These are phyloP conservation scores for Parazoanthus swiftii DNA, from an alignment of 92 coral and sea anemone species.

Conservation along the genomic window DNA sequence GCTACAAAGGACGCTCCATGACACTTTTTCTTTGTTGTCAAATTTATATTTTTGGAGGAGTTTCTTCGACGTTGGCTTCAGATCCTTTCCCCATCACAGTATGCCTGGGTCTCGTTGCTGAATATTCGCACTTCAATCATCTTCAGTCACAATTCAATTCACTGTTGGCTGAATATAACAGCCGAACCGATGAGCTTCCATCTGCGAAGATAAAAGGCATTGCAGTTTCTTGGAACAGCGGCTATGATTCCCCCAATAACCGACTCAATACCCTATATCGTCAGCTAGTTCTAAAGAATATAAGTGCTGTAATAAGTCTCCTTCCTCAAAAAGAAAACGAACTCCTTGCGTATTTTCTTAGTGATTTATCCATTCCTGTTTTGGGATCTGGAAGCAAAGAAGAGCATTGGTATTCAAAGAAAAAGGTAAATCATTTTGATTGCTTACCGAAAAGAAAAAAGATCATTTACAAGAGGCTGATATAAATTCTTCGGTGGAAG, in stretches of 20 bases:
- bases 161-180: conserved; percentile 22
- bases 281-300: conserved; percentile 30
- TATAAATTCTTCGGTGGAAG: not conserved
- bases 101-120: conserved; percentile 28
- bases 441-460: not conserved
- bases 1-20: not conserved
- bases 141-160: conserved; percentile 23
- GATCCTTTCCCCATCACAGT: not conserved
- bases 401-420: conserved; percentile 25
- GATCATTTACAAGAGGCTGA: no score
- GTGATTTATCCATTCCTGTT: conserved; percentile 43
- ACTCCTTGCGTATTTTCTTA: conserved; percentile 46
- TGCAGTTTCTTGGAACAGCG: conserved; percentile 52
- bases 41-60: not conserved
- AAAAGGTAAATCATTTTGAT: conserved; percentile 43
- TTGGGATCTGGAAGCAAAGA: conserved; percentile 52
- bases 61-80: conserved; percentile 1
- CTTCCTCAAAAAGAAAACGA: conserved; percentile 52
- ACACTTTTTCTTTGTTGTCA: conserved; percentile 3
- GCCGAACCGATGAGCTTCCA: not conserved
- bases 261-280: conserved; percentile 18
- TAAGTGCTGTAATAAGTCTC: conserved; percentile 55
- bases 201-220: conserved; percentile 33
- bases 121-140: not conserved
- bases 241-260: conserved; percentile 41